These are phyloP conservation scores for Holothuria scabra DNA, from an alignment of 53 echinoderm and acorn worm species.

Conservation along the genomic window DNA sequence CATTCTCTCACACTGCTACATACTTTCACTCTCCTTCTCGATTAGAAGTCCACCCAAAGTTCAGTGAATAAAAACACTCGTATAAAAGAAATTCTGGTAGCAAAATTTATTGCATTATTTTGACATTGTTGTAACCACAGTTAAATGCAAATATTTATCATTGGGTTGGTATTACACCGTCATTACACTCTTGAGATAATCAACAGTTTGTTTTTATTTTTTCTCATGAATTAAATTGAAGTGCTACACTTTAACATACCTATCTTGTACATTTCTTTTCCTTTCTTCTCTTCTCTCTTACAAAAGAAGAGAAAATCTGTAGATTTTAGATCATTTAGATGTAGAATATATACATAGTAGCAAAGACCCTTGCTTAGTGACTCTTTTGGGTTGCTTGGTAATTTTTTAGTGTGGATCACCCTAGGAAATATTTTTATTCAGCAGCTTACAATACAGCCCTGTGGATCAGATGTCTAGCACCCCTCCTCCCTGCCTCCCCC, in stretches of 20 bases:
- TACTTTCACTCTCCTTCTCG: too few relatives aligned
- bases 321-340: not conserved
- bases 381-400: too few relatives aligned
- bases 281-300: not conserved
- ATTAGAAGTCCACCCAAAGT: too few relatives aligned
- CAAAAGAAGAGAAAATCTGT: not conserved
- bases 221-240: not conserved
- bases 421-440: too few relatives aligned
- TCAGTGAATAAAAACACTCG: too few relatives aligned
- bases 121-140: not conserved
- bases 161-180: not conserved
- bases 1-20: too few relatives aligned
- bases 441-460: too few relatives aligned
- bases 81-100: not conserved
- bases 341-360: too few relatives aligned
- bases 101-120: not conserved
- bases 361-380: too few relatives aligned
- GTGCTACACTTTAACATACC: not conserved
- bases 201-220: slow-evolving; percentile 9
- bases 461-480: too few relatives aligned
- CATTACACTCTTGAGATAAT: not conserved
- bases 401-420: too few relatives aligned
- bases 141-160: not conserved
- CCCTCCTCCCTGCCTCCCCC: too few relatives aligned
- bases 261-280: not conserved